Evolutionary conservation across 2,113 vertebrate genomes (phyloP), one percentile per base, ranked within the genome.

Genomic region (Tretioscincus oriximinensis): DNA sequence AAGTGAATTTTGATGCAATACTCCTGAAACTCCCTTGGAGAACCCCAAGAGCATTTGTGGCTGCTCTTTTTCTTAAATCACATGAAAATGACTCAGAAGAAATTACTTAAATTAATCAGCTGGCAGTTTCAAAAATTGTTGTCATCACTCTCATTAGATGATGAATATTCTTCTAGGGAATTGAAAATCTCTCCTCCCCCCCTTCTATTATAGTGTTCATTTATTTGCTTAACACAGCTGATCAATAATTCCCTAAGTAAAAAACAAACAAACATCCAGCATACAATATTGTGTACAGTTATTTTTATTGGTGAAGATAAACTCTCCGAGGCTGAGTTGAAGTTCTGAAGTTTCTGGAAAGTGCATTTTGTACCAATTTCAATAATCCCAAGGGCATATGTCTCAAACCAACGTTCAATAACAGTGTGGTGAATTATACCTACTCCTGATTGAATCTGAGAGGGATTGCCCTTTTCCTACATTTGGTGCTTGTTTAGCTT

Each of bases 401-500:
- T 76, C 71, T 81, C 24, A 73, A 67, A 41, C 24, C 77, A 66
- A 7, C n/a, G 1, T 65, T 45, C 10, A 18, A 2, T 68, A 76
- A 64, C 16, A 69, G 11, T n/a, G 12, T 29, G 60, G 73, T 70
- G 73, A 81, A 51, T 69, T 81, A 81, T 76, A 31, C 66, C 73
- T 29, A 9, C 73, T 29, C 35, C 65, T 76, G 73, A 81, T 81
- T 12, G n/a, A 76, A 76, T 47, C 18, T 49, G 73, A 81, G 80
- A 69, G 16, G 51, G 35, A 29, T 69, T 29, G 65, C 51, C 80
- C 51, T 47, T 76, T 61, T 60, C 63, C 76, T 81, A 61, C 69
- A 81, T 81, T 63, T 61, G 61, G 73, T 76, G 73, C 65, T 81
- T 58, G 65, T 70, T 81, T 76, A 69, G 80, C 51, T 45, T 81